phyloP scores from a whole-genome alignment of 2,113 vertebrate species.

The Grallaria varia region DNA sequence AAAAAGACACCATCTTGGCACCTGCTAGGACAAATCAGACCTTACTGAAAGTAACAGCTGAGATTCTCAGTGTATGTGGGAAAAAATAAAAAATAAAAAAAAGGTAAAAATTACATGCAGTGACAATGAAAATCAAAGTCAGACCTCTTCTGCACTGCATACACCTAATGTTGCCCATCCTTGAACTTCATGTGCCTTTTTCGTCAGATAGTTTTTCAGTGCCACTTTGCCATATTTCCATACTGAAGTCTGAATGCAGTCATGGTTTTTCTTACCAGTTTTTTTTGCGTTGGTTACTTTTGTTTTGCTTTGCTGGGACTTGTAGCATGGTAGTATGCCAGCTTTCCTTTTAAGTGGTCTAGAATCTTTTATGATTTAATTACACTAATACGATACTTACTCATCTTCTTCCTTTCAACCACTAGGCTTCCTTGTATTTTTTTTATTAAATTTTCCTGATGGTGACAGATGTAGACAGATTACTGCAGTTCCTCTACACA shows the following conservation, averaged over 20 bases:
- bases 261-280: background rate
- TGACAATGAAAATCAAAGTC: background rate
- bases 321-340: background rate
- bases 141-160: background rate
- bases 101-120: background rate
- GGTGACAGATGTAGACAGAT: background rate
- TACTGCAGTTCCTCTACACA: background rate
- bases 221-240: background rate
- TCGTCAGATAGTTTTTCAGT: background rate
- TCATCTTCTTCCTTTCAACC: background rate
- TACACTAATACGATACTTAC: background rate
- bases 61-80: background rate
- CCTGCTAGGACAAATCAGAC: background rate
- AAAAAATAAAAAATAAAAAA: background rate
- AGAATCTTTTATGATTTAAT: background rate
- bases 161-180: background rate
- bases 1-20: background rate
- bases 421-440: background rate
- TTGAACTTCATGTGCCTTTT: background rate
- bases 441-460: background rate
- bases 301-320: background rate
- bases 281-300: background rate
- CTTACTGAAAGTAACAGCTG: background rate
- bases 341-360: background rate
- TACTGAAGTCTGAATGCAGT: background rate